Evolutionary conservation across 2,797 vertebrate species (phyloP), one percentile per base, ranked within the genome.

Genomic region (Sternarchorhynchus goeldii): DNA sequence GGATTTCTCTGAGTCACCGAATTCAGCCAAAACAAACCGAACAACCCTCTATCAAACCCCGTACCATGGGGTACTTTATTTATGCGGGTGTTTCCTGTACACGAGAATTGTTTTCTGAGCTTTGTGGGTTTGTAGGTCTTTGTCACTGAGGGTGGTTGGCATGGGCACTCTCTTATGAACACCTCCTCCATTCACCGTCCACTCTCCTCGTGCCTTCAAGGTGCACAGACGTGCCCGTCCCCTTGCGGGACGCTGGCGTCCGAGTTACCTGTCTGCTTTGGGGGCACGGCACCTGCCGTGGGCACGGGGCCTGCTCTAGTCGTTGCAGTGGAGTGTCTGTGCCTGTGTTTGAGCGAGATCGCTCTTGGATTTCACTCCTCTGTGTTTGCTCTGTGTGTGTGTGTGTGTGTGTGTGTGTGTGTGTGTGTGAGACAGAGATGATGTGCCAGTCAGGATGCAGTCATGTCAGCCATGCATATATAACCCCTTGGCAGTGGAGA

Each of bases 391-490:
- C 50, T 58, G 50, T 76, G 56, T 69, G 63, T 53, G 8, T 29
- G n/a, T 63, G 29, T 74, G n/a, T 66, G 74, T 57, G 10, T 7
- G 31, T 25, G 18, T 62, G 74, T 63, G 69, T 10, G 39, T 56
- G 25, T 36, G 5, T 0, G 5, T 39, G 70, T 65, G 62, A 36
- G 53, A 39, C 20, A 1, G 29, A 29, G 59, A 34, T 63, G 77
- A 73, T 67, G 77, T 75, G 77, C 77, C 78, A 79, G 75, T 82
- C 63, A 81, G 65, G 73, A 78, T 70, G 57, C 73, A 81, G 45
- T 76, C 81, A 76, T 72, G 66, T 62, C 76, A 68, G 57, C 76
- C 78, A 74, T 73, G 77, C 73, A 67, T 67, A 67, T 67, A 74
- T 81, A 81, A 79, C 78, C 78, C 78, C 76, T 62, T 83, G 78